Base-by-base conservation (phyloP, 2,113 vertebrate genomes). In the Conger conger region DNA sequence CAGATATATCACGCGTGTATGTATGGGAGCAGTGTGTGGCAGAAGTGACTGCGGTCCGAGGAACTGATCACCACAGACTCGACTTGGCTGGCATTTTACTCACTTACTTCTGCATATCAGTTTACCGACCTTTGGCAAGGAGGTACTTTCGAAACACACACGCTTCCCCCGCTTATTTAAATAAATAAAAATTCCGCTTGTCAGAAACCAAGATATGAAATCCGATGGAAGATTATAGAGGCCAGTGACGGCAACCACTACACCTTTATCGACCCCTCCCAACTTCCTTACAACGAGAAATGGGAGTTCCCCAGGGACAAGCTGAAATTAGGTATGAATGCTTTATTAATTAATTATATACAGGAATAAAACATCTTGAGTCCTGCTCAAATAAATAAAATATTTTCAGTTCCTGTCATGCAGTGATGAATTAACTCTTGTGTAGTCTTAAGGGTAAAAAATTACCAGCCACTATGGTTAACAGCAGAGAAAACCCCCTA, bases 231-330 rank as follows among this genome's bases (percentile, higher is more conserved):
- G 93, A 98, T 99, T 87, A 97, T 99, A 0, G 97, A 99, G 87
- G 95, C 95, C 86, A 96, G 95, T 7, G 95, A 97, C 82, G 98
- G 97, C 87, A 99, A 99, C 91, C 97, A 94, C 82, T 99, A 99
- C 92, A 98, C 95, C 45, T 99, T 98, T 50, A 97, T 99, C 0
- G 97, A 99, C 85, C 98, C 98, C 38, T 96, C 95, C 15, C 98
- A 99, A 91, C 94, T 99, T 89, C 97, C 97, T 0, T 99, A 99
- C 90, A 97, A 97, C 53, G 94, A 96, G 87, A 97, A 97, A 89
- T 99, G 97, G 97, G 98, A 99, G 88, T 99, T 99, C 88, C 96
- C 98, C 73, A 94, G 98, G 33, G 96, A 98, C 89, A 98, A 98
- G 77, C 95, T 99, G 38, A 97, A 97, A 73, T 97, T 99, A 33